Conservation (phyloP, 2,113 vertebrate species). For the Chaetodon trifascialis region DNA sequence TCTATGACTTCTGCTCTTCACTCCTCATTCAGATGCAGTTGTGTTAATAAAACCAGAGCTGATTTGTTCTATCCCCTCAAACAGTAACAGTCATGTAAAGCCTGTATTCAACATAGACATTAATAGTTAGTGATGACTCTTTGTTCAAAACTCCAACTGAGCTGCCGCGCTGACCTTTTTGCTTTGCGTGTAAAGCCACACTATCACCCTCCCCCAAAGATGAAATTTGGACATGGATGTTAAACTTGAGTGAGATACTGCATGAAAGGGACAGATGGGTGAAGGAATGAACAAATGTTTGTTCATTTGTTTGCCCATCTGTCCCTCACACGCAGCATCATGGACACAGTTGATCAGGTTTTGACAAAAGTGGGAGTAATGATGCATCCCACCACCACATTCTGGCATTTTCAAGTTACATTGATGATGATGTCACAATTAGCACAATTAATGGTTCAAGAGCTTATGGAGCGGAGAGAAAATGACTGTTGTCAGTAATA, state of each 20-base stretch:
- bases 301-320: constrained; percentile 74
- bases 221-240: constrained; percentile 35
- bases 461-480: neutral
- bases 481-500: neutral
- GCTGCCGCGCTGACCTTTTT: constrained; percentile 35
- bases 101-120: neutral
- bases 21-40: neutral
- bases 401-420: constrained; percentile 11
- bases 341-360: constrained; percentile 18
- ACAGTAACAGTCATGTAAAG: neutral
- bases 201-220: constrained; percentile 27
- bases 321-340: constrained; percentile 44
- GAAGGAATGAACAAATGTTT: constrained; percentile 63
- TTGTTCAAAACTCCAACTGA: constrained; percentile 7
- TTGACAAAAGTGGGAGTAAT: constrained; percentile 50
- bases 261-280: constrained; percentile 61
- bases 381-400: constrained; percentile 42
- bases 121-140: neutral
- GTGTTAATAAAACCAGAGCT: constrained; percentile 26
- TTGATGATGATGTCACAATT: constrained; percentile 16
- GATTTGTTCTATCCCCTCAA: constrained; percentile 32
- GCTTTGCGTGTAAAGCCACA: neutral
- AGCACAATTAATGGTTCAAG: constrained; percentile 7
- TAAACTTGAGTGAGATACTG: constrained; percentile 42
- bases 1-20: neutral